These are phyloP conservation scores for Urocyon cinereoargenteus DNA, from an alignment of 2,797 vertebrate species.

Conservation along the genomic window DNA sequence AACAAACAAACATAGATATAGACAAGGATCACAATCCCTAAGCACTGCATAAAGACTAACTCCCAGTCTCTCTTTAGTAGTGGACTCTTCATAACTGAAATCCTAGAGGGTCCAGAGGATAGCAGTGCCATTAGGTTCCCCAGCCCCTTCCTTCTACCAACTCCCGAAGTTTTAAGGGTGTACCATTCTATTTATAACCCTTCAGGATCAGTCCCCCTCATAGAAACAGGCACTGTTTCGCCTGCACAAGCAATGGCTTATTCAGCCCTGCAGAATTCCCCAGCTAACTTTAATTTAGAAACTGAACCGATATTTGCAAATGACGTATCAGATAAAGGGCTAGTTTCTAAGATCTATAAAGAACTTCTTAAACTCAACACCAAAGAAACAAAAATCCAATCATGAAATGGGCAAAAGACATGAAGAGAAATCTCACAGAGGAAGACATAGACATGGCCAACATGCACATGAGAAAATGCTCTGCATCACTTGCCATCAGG, in stretches of 20 bases:
- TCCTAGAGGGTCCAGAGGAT: fast-evolving
- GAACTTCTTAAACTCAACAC: too few species aligned
- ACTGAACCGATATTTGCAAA: not conserved
- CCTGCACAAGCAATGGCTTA: not conserved
- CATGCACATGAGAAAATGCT: too few species aligned
- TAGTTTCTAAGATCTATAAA: too few species aligned
- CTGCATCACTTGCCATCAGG: too few species aligned
- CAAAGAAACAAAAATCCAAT: too few species aligned
- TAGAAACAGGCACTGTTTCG: not conserved
- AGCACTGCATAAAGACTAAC: not conserved
- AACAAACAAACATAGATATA: not conserved
- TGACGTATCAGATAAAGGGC: too few species aligned
- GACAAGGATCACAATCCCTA: not conserved
- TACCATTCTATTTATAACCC: not conserved
- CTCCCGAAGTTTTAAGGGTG: not conserved
- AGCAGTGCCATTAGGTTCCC: not conserved
- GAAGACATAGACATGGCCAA: too few species aligned
- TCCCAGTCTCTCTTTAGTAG: not conserved
- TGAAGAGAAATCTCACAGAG: too few species aligned
- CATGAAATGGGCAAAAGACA: too few species aligned
- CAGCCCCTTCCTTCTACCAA: not conserved
- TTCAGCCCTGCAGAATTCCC: not conserved
- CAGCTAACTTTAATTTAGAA: not conserved
- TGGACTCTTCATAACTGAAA: not conserved
- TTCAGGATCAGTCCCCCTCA: not conserved